These are phyloP conservation scores for Theretra japonica DNA, from an alignment of 2,888 invertebrate genomes.

Conservation along the genomic window DNA sequence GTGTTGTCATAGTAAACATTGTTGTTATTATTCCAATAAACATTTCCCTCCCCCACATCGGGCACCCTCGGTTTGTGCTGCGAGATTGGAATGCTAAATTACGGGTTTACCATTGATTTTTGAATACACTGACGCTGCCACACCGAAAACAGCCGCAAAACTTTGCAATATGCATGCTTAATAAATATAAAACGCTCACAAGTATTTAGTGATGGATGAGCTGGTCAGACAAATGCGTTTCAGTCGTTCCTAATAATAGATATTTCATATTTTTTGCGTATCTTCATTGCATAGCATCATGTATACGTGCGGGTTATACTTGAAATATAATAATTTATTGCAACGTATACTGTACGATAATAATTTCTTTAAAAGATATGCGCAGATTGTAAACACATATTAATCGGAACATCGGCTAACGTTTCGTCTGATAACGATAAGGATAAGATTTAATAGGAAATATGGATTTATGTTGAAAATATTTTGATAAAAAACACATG, in stretches of 20 bases:
- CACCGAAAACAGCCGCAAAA: background rate
- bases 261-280: conserved; percentile 4
- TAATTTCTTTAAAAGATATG: background rate
- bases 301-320: background rate
- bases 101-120: conserved; percentile 59
- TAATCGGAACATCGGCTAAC: conserved; percentile 5
- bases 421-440: conserved; percentile 9
- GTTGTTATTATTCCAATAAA: conserved; percentile 66
- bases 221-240: background rate
- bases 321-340: conserved; percentile 5
- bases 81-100: conserved; percentile 63
- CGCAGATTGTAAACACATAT: background rate
- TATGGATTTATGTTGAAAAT: background rate
- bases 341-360: background rate
- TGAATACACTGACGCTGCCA: conserved; percentile 13
- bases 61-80: conserved; percentile 54
- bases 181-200: background rate
- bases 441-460: conserved; percentile 1
- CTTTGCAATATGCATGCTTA: too few relatives aligned
- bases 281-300: background rate
- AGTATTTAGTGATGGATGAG: background rate
- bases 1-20: conserved; percentile 63
- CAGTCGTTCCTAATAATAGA: background rate
- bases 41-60: conserved; percentile 55
- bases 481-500: background rate